Percentiles rank a stretch among this genome's conserved stretches.
These are phyloP conservation scores for Empidonax traillii DNA, from an alignment of 2,113 vertebrate genomes.

Conservation along the genomic window DNA sequence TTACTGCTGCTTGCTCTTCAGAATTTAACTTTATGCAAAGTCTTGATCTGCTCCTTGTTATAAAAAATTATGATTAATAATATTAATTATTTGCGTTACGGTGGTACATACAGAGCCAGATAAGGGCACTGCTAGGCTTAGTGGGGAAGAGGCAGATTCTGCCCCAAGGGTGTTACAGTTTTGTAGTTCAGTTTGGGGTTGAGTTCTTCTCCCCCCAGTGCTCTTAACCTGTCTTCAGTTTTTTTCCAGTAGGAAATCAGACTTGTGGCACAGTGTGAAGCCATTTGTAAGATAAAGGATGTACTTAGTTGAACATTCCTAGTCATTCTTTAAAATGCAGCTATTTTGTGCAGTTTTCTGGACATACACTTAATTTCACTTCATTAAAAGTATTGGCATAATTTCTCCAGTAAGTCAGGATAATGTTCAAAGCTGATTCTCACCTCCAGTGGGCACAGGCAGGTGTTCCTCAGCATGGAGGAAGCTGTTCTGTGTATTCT, in stretches of 20 bases:
- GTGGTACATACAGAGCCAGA: not conserved
- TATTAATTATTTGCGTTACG: not conserved
- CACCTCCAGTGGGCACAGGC: constrained; percentile 6
- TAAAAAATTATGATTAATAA: not conserved
- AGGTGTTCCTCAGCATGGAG: constrained; percentile 28
- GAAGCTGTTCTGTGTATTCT: constrained; percentile 7
- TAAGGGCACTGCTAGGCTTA: not conserved
- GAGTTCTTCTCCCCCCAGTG: not conserved
- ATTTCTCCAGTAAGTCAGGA: not conserved
- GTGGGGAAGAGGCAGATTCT: not conserved
- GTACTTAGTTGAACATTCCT: not conserved
- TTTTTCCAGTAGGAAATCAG: not conserved
- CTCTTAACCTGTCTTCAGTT: not conserved
- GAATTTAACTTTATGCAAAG: not conserved
- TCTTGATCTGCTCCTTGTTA: not conserved
- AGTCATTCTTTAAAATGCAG: not conserved
- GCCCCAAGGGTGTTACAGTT: not conserved
- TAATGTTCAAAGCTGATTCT: not conserved
- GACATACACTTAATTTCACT: not conserved
- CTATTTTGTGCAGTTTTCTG: not conserved
- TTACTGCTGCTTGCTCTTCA: not conserved
- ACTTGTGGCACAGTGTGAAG: not conserved
- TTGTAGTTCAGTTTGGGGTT: not conserved
- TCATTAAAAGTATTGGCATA: not conserved
- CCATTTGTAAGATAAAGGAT: not conserved